These are phyloP conservation scores for Megastigmus dorsalis DNA, from an alignment of 2,888 invertebrate genomes.

Conservation along the genomic window DNA sequence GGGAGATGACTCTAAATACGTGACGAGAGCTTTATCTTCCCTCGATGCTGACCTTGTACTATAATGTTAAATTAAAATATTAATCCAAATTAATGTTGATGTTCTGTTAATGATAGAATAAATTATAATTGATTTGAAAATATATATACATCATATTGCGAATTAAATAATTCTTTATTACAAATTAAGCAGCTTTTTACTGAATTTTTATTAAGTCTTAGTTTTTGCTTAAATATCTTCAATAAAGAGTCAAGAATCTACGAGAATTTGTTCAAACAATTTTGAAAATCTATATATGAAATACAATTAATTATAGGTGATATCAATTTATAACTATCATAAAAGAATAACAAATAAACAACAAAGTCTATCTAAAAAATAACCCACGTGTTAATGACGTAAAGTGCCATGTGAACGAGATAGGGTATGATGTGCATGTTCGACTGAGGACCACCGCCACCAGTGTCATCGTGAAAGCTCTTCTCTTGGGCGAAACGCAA, in stretches of 20 bases:
- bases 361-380: too few species aligned
- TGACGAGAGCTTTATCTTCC: conserved; percentile 86
- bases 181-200: too few species aligned
- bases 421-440: conserved; percentile 98
- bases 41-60: conserved; percentile 84
- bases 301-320: neutral
- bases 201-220: too few species aligned
- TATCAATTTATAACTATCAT: too few species aligned
- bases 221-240: too few species aligned
- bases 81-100: neutral
- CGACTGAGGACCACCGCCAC: conserved; percentile 96
- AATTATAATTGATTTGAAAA: too few species aligned
- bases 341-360: too few species aligned
- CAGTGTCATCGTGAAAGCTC: conserved; percentile 97
- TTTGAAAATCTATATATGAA: neutral
- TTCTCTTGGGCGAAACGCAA: conserved; percentile 94
- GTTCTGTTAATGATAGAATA: too few species aligned
- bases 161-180: too few species aligned
- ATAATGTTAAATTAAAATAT: neutral
- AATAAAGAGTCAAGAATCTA: too few species aligned
- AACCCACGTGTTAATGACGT: conserved; percentile 90
- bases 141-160: too few species aligned
- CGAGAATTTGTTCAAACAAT: too few species aligned
- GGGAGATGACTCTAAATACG: conserved; percentile 81
- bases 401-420: conserved; percentile 94